Evolutionary conservation across 2,113 vertebrate species (phyloP).

Genomic region (Piaya cayana): DNA sequence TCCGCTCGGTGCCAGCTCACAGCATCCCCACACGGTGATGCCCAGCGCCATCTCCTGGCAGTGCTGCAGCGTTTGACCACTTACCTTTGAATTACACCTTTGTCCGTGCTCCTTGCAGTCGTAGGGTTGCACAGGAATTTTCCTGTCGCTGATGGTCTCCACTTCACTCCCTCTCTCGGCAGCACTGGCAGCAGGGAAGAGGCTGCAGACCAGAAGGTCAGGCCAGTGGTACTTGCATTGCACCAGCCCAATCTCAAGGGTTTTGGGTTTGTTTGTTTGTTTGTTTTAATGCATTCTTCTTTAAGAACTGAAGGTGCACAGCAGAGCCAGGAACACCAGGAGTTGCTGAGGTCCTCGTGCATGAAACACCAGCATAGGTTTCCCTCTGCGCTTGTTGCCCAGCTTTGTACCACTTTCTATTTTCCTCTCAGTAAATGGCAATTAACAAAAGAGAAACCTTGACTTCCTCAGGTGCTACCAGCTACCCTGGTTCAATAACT

Average conservation of each 20-base stretch:
- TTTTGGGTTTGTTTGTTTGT: neutral
- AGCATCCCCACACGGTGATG: neutral
- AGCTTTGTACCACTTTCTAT: neutral
- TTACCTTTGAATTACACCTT: neutral
- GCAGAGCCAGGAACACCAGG: accelerated
- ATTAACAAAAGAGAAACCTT: neutral
- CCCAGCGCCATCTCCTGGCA: neutral
- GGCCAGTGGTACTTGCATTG: neutral
- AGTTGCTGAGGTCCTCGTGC: neutral
- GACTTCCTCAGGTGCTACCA: neutral
- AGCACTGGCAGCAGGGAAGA: accelerated
- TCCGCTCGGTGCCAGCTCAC: neutral
- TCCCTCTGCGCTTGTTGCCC: accelerated
- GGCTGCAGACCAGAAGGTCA: neutral
- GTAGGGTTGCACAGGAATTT: accelerated
- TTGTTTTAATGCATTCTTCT: neutral
- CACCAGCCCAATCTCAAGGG: neutral
- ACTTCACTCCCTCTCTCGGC: neutral
- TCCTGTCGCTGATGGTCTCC: neutral
- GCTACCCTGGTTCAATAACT: neutral
- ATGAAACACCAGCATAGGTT: accelerated
- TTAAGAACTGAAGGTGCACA: neutral
- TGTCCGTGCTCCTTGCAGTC: neutral
- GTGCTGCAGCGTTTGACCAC: accelerated
- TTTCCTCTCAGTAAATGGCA: neutral